Base-by-base conservation (phyloP, 2,797 vertebrate species). In the Mormyrus proboscirostris region DNA sequence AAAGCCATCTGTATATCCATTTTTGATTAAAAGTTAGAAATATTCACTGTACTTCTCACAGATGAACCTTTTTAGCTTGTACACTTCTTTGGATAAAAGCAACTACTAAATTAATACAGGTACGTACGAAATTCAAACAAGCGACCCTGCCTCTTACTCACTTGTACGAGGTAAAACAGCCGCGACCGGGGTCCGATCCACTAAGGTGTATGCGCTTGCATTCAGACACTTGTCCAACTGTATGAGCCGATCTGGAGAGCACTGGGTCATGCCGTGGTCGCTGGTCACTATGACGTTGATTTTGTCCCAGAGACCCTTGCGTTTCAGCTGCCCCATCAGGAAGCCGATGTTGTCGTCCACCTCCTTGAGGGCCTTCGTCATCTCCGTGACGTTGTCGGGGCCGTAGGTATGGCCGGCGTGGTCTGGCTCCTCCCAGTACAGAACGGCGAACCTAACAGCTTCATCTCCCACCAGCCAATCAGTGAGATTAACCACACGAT, bases 351-450 rank as follows among this genome's bases (percentile, higher is more conserved):
- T 92, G 2, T 95, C 91, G 88, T 99, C 99, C 53, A 99, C 95
- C 93, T 96, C 93, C 90, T 95, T 95, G 87, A 99, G 92, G 0
- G 91, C 97, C 82, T 90, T 90, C 4, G 4, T 0, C 97, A 99
- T 99, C 86, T 95, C 96, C 0, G 90, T 89, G 16, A 33, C 89
- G 93, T 99, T 95, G 0, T 98, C 96, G 0, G 99, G 99, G 33
- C 99, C 99, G 0, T 95, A 98, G 0, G 0, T 90, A 93, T 99
- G 98, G 47, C 98, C 98, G 0, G 97, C 95, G 0, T 44, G 76
- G 89, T 99, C 98, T 0, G 99, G 98, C 73, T 99, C 98, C 91
- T 99, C 98, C 97, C 97, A 99, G 89, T 99, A 99, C 0, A 99
- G 93, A 0, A 95, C 90, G 16, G 96, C 97, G 90, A 99, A 99